phyloP scores from a whole-genome alignment of 2,113 vertebrate genomes.

The Indicator indicator region DNA sequence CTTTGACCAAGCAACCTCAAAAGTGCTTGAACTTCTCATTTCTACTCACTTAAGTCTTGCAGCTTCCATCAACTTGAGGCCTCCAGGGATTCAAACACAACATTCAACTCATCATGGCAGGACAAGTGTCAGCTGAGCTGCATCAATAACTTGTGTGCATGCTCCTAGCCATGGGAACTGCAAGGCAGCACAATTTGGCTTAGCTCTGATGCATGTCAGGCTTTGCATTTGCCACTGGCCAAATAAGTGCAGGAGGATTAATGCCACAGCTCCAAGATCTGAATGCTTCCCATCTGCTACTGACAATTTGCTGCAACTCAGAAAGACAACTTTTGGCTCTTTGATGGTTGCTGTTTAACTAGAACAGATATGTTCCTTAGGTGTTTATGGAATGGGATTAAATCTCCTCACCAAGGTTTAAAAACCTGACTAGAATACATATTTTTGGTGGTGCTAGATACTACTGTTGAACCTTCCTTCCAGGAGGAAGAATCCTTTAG shows the following conservation, averaged over 20 bases:
- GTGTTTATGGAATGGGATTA: neutral
- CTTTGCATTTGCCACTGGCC: neutral
- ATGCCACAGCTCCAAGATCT: neutral
- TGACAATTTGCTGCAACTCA: neutral
- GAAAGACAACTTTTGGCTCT: neutral
- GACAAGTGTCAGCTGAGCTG: neutral
- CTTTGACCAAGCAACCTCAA: neutral
- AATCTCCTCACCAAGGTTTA: neutral
- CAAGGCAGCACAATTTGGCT: neutral
- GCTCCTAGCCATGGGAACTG: neutral
- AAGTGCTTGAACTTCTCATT: neutral
- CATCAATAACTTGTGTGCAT: neutral
- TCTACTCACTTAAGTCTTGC: neutral
- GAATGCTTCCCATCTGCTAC: neutral
- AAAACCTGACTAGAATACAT: neutral
- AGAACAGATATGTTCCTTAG: neutral
- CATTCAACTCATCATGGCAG: neutral
- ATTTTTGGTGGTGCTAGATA: neutral
- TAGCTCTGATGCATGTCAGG: slow-evolving; percentile 9
- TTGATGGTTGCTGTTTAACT: neutral
- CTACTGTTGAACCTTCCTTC: neutral
- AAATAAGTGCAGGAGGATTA: neutral
- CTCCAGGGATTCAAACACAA: neutral
- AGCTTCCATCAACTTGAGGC: neutral
- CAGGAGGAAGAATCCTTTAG: neutral